Conservation (phyloP, 2,888 invertebrate species). For the Pollenia griseotomentosa region DNA sequence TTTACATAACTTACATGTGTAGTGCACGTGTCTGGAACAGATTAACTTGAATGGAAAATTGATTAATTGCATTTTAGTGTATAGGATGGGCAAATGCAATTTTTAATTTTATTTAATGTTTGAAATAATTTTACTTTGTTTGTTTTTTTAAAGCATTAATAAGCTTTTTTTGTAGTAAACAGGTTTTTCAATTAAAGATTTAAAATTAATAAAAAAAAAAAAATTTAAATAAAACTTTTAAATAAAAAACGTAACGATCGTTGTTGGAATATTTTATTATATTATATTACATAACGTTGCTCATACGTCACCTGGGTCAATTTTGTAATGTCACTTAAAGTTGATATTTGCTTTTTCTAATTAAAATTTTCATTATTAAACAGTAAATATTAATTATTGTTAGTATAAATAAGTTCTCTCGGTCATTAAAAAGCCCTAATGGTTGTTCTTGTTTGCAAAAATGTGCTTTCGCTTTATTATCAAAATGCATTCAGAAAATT, state of each 20-base stretch:
- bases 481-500: too few relatives aligned
- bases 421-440: too few relatives aligned
- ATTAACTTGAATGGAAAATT: neutral
- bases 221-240: neutral
- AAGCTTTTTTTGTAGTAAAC: neutral
- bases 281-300: neutral
- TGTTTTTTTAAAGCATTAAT: neutral
- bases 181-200: neutral
- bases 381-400: too few relatives aligned
- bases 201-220: neutral
- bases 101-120: neutral
- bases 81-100: conserved; percentile 4
- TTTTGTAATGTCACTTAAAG: neutral
- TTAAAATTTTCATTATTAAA: neutral
- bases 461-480: too few relatives aligned
- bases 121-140: neutral
- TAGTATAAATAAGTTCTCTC: too few relatives aligned
- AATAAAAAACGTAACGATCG: neutral
- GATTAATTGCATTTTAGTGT: conserved; percentile 12
- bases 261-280: neutral
- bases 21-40: neutral
- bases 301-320: conserved; percentile 25
- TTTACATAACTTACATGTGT: conserved; percentile 29
- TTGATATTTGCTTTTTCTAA: neutral
- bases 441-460: too few relatives aligned